These are phyloP conservation scores for Lamellibrachia satsuma DNA, from an alignment of 2,888 invertebrate genomes.

Conservation along the genomic window DNA sequence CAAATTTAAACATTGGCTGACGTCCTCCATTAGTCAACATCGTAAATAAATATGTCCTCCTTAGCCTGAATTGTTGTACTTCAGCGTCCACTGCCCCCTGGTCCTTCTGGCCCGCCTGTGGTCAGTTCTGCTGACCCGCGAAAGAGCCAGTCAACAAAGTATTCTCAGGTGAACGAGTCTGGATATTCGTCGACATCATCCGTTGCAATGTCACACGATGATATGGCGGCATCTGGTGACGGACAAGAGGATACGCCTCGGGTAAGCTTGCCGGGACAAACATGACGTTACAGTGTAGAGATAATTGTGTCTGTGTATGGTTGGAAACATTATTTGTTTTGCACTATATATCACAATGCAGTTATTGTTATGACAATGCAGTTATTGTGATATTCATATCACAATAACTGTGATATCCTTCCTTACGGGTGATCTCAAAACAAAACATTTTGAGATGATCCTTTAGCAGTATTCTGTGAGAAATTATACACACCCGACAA, in stretches of 20 bases:
- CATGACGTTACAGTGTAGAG: neutral
- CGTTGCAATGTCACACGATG: neutral
- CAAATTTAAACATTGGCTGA: neutral
- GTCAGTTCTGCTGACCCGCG: conserved; percentile 27
- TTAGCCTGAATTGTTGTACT: neutral
- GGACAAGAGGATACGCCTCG: conserved; percentile 28
- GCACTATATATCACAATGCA: neutral
- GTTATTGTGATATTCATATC: no score
- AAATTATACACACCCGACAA: no score
- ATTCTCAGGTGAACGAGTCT: neutral
- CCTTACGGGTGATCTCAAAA: no score
- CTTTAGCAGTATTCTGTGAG: no score
- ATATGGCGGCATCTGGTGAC: neutral
- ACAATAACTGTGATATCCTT: no score
- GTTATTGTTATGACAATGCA: no score
- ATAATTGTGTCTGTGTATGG: neutral
- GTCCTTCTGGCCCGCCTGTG: conserved; percentile 41
- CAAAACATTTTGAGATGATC: no score
- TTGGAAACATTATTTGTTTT: neutral
- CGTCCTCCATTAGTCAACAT: neutral
- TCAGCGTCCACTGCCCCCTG: conserved; percentile 55
- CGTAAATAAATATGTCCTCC: neutral
- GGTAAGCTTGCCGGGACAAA: neutral
- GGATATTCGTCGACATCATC: neutral
- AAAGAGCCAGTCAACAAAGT: conserved; percentile 26